Base-by-base conservation (phyloP, 1,140 invertebrate genomes). In the Drosophila suzukii region DNA sequence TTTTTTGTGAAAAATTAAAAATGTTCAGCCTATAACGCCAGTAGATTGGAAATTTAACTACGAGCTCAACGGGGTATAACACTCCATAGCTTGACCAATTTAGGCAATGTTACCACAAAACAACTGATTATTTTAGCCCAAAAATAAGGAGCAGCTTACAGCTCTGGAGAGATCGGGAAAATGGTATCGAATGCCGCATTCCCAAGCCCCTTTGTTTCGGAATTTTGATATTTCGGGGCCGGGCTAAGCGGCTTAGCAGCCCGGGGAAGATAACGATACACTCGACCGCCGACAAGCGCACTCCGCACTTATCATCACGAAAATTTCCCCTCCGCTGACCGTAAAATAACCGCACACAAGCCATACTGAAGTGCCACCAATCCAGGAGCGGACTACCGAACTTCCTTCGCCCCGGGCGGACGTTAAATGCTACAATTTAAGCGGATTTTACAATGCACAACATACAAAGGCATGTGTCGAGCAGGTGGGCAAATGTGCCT, bases 341-440 rank as follows among this genome's bases (percentile, higher is more conserved):
- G 47, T 72, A 72, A 72, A 72, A 74, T 54, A 46, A 47, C 72
- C 72, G 46, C 70, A 74, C 47, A 46, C 11, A 44, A 43, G 57
- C 32, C 57, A 53, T 46, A 30, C 60, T 30, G 51, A 63, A 75
- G 70, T 43, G 61, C 39, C 72, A 13, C 24, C 38, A 47, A 49
- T 49, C n/a, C 58, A 71, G 32, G 20, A 15, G 20, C 20, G 10
- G 11, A 47, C 20, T 34, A 32, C 38, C 24, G 59, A 61, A 36
- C 59, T 62, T 39, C 34, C 53, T 1, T 4, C 20, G 13, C 15
- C 38, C 27, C 17, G 6, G 30, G 43, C 43, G 72, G 73, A 66
- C 51, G 62, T 68, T 76, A 76, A 76, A 76, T 76, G 73, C 73
- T 68, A 68, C 73, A 76, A 60, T 76, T 76, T 76, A 76, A 76